Conservation (phyloP, 2,113 vertebrate species). For the Heterocephalus glaber region DNA sequence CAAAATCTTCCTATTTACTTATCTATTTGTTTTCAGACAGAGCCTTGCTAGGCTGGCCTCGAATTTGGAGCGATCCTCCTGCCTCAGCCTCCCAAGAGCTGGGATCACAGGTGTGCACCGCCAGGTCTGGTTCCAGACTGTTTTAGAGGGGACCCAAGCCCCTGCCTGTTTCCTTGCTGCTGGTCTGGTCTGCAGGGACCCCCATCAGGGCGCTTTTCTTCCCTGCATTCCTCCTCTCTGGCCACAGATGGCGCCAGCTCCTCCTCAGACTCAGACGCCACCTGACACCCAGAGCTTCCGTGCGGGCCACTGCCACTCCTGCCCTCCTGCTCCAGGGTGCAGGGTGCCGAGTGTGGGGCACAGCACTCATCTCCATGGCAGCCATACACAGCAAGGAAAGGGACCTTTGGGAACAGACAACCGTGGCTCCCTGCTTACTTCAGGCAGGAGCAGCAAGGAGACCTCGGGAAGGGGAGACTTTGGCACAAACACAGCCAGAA, state of each 20-base stretch:
- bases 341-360: neutral
- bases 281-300: neutral
- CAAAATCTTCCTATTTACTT: neutral
- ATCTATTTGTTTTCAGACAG: neutral
- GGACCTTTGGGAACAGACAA: neutral
- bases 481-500: too few relatives aligned
- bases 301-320: neutral
- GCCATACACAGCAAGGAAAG: neutral
- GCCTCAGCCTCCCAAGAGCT: neutral
- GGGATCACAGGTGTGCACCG: neutral
- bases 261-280: neutral
- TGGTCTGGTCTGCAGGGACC: neutral
- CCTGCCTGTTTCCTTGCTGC: neutral
- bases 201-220: neutral
- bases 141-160: neutral
- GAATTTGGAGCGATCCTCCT: neutral
- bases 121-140: neutral
- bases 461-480: neutral
- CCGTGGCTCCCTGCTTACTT: accelerated
- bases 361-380: neutral
- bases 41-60: neutral
- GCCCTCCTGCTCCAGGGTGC: neutral
- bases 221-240: neutral
- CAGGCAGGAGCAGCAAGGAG: neutral
- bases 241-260: neutral